Percentiles rank a stretch among this genome's conserved stretches.
Conservation (phyloP, 2,113 vertebrate species). For the Psittacula cyanocephala region DNA sequence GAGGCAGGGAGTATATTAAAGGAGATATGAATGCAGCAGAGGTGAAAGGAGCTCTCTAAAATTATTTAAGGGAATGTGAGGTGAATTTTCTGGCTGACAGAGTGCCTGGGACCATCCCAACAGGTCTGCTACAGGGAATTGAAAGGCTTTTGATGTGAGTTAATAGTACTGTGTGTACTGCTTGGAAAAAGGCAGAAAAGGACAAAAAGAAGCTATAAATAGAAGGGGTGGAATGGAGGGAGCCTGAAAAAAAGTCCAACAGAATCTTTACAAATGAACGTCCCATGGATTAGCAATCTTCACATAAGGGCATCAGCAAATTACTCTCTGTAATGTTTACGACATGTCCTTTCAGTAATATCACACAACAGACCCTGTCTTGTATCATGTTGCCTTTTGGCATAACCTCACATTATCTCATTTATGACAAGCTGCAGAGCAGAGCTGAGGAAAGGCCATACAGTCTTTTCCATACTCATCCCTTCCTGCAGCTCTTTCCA, state of each 20-base stretch:
- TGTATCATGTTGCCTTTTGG: slow-evolving; percentile 27
- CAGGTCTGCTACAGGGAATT: not conserved
- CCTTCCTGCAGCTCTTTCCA: slow-evolving; percentile 2
- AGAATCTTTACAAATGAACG: not conserved
- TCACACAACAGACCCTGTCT: not conserved
- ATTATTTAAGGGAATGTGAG: not conserved
- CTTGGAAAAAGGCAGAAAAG: not conserved
- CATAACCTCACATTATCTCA: not conserved
- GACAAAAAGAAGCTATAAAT: not conserved
- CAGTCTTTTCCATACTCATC: not conserved
- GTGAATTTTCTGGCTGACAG: not conserved
- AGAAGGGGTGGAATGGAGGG: not conserved
- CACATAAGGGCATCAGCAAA: not conserved
- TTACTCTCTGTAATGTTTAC: not conserved
- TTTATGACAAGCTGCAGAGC: not conserved
- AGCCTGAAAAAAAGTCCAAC: not conserved
- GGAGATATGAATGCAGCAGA: not conserved
- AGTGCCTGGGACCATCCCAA: not conserved
- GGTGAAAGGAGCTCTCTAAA: not conserved
- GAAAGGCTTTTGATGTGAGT: not conserved
- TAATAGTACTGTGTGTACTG: not conserved
- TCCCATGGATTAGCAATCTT: not conserved
- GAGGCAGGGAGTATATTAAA: not conserved
- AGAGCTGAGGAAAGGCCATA: not conserved
- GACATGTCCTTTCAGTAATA: not conserved